Percentiles rank a stretch among this genome's conserved stretches.
phyloP scores from a whole-genome alignment of 2,797 vertebrate genomes.

The Antrozous pallidus region DNA sequence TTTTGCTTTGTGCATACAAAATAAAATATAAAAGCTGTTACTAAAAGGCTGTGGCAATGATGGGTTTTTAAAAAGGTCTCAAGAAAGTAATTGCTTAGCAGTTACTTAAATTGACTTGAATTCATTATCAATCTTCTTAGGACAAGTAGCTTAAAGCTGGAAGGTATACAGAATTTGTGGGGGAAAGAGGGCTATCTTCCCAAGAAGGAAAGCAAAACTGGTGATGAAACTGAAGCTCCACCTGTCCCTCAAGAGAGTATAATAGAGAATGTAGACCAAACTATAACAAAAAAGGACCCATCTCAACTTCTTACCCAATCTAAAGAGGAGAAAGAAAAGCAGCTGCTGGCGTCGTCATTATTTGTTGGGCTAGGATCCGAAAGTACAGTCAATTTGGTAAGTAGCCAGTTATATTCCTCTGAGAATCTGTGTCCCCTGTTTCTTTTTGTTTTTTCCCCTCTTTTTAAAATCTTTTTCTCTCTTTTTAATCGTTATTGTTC shows the following conservation, averaged over 20 bases:
- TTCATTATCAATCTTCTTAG: slow-evolving; percentile 74
- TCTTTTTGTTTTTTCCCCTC: too few species aligned
- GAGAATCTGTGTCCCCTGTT: neutral
- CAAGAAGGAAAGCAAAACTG: slow-evolving; percentile 84
- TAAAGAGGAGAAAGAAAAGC: slow-evolving; percentile 87
- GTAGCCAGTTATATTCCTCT: slow-evolving; percentile 54
- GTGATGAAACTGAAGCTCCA: slow-evolving; percentile 75
- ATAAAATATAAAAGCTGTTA: neutral
- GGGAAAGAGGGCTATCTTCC: slow-evolving; percentile 94
- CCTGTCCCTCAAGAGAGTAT: slow-evolving; percentile 74
- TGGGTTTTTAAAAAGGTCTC: slow-evolving; percentile 10
- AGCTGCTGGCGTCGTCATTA: slow-evolving; percentile 91
- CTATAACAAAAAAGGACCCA: slow-evolving; percentile 51
- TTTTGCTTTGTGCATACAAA: slow-evolving; percentile 3
- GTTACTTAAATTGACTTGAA: slow-evolving; percentile 8
- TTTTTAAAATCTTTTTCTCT: too few species aligned
- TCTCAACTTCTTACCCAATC: slow-evolving; percentile 60
- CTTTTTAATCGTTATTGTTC: too few species aligned
- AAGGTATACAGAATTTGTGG: slow-evolving; percentile 93
- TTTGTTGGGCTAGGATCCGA: slow-evolving; percentile 91
- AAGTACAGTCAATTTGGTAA: slow-evolving; percentile 89
- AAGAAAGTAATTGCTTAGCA: neutral
- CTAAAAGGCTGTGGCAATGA: neutral
- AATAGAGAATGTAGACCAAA: slow-evolving; percentile 67
- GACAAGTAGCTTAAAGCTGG: slow-evolving; percentile 88